Percentiles rank a stretch among this genome's conserved stretches.
Evolutionary conservation across 2,888 invertebrate species (phyloP).

Genomic region (Nomada flava): DNA sequence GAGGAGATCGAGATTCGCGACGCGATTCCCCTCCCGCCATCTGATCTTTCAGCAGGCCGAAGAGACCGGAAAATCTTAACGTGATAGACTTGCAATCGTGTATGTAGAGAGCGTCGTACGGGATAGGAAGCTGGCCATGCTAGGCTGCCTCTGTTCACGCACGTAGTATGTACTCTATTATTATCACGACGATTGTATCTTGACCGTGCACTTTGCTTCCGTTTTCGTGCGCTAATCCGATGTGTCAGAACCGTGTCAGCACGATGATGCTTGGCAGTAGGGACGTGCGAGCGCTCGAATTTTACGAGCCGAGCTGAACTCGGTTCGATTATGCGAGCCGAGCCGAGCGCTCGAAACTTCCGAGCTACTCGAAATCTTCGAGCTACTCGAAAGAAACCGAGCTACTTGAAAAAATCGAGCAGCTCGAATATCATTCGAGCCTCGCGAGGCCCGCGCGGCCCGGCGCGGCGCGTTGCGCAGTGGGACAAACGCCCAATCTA

Average conservation of each 20-base stretch:
- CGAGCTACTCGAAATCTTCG: too few relatives aligned
- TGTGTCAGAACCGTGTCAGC: not conserved
- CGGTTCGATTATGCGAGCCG: too few relatives aligned
- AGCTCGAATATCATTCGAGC: too few relatives aligned
- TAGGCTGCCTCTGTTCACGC: not conserved
- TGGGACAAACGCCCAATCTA: too few relatives aligned
- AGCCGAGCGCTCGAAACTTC: too few relatives aligned
- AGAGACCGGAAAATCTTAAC: not conserved
- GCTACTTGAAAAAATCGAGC: too few relatives aligned
- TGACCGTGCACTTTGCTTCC: conserved; percentile 6
- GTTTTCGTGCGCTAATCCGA: not conserved
- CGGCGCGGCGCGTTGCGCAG: too few relatives aligned
- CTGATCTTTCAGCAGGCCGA: not conserved
- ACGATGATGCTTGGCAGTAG: not conserved
- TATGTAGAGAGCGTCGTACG: not conserved
- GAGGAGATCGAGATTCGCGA: conserved; percentile 21
- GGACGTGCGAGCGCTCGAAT: too few relatives aligned
- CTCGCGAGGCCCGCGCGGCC: too few relatives aligned
- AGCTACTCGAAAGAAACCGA: too few relatives aligned
- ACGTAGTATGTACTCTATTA: conserved; percentile 23
- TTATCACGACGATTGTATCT: conserved; percentile 24
- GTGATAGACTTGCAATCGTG: too few relatives aligned
- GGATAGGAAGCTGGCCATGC: not conserved
- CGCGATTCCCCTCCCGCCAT: not conserved
- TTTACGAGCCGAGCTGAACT: too few relatives aligned